Evolutionary conservation across 2,797 vertebrate genomes (phyloP).

Genomic region (Thalassophryne amazonica): DNA sequence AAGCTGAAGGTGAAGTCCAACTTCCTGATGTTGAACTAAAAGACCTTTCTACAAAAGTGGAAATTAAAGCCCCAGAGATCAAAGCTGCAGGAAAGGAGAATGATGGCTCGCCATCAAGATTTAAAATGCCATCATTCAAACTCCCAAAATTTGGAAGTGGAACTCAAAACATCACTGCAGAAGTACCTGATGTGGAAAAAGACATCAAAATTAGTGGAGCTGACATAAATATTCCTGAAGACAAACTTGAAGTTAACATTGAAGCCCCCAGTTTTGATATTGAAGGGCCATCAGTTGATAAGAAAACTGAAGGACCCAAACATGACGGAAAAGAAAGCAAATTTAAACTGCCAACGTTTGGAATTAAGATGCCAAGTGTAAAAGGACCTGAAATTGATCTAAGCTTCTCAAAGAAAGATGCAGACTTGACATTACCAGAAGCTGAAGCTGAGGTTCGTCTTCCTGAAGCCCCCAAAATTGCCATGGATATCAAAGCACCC

Average conservation of each 20-base stretch:
- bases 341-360: no score
- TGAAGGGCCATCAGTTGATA: conserved; percentile 18
- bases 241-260: background rate
- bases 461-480: no score
- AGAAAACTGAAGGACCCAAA: conserved; percentile 21
- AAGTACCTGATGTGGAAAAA: conserved; percentile 32
- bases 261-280: background rate
- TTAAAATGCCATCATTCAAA: conserved; percentile 38
- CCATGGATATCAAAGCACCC: no score
- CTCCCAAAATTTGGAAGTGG: conserved; percentile 42
- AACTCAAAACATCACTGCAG: conserved; percentile 5
- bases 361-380: conserved; percentile 11
- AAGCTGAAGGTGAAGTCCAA: no score
- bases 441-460: no score
- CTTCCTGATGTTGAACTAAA: no score
- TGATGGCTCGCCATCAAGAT: conserved; percentile 28
- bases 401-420: no score
- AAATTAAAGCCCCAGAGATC: conserved; percentile 21
- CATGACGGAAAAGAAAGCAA: conserved; percentile 23
- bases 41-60: no score
- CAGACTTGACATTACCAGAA: no score
- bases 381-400: conserved; percentile 29
- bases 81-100: background rate
- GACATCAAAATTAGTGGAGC: conserved; percentile 20
- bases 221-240: conserved; percentile 19